phyloP scores from a whole-genome alignment of 2,797 vertebrate species.

The Tokudaia muenninki region DNA sequence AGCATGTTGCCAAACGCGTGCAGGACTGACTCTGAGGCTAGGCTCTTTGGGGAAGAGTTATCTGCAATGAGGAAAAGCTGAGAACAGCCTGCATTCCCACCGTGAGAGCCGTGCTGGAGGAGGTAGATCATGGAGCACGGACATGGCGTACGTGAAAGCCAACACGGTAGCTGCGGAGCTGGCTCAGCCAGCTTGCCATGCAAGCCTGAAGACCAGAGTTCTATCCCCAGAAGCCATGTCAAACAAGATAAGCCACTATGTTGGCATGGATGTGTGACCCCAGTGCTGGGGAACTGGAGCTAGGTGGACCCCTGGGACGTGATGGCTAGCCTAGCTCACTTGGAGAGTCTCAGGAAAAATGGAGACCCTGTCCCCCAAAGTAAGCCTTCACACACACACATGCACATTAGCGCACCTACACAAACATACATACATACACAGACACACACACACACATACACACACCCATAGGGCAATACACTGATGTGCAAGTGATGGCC shows the following conservation, averaged over 20 bases:
- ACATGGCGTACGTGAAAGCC: fast-evolving
- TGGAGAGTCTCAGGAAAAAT: background rate
- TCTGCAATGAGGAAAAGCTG: background rate
- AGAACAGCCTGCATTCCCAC: background rate
- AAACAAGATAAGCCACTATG: background rate
- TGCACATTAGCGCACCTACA: background rate
- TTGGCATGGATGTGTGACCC: background rate
- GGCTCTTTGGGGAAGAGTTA: background rate
- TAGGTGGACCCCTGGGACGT: background rate
- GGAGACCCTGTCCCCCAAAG: background rate
- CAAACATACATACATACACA: background rate
- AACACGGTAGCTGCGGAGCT: too few species aligned
- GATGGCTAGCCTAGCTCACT: background rate
- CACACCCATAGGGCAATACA: background rate
- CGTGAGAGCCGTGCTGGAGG: fast-evolving
- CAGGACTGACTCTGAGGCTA: background rate
- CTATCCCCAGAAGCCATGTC: background rate
- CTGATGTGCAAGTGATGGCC: background rate
- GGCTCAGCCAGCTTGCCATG: too few species aligned
- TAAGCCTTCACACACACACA: background rate
- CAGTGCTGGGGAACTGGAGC: background rate
- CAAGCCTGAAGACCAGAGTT: background rate
- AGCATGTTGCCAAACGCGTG: fast-evolving
- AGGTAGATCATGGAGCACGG: background rate
- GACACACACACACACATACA: background rate